Evolutionary conservation across 30 jellyfish, hydroid and myxozoan species (phyloP).

Genomic region (Aurelia aurita): DNA sequence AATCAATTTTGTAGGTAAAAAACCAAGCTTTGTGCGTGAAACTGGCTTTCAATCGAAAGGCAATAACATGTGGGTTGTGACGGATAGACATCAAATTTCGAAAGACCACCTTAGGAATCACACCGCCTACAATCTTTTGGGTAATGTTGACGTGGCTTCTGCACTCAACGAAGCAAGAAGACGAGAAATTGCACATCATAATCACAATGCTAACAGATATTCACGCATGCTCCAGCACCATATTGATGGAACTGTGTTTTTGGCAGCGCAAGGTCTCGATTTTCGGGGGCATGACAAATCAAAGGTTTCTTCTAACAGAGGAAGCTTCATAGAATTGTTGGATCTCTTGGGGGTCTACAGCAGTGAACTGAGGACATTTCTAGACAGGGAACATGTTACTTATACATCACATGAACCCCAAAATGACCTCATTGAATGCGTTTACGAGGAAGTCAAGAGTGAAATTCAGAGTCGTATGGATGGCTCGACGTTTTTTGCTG

Average conservation of each 20-base stretch:
- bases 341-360: not conserved
- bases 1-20: not conserved
- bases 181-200: not conserved
- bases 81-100: not conserved
- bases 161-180: constrained; percentile 8
- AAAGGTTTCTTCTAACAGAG: not conserved
- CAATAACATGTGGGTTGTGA: not conserved
- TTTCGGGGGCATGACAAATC: constrained; percentile 16
- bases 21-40: not conserved
- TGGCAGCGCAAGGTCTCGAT: constrained; percentile 6
- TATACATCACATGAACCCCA: constrained; percentile 9
- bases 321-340: not conserved
- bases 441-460: not conserved
- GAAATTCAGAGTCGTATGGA: constrained; percentile 13
- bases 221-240: not conserved
- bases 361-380: constrained; percentile 19
- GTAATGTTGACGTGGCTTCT: constrained; percentile 11
- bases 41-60: not conserved
- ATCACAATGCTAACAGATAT: not conserved
- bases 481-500: not conserved
- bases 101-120: not conserved
- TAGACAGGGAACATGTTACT: not conserved
- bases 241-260: not conserved
- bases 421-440: constrained; percentile 21
- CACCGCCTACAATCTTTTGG: not conserved